A percentile compares a stretch with the other conserved stretches of the same genome.
These are phyloP conservation scores for Dorcus hopei DNA, from an alignment of 2,888 invertebrate genomes.

Conservation along the genomic window DNA sequence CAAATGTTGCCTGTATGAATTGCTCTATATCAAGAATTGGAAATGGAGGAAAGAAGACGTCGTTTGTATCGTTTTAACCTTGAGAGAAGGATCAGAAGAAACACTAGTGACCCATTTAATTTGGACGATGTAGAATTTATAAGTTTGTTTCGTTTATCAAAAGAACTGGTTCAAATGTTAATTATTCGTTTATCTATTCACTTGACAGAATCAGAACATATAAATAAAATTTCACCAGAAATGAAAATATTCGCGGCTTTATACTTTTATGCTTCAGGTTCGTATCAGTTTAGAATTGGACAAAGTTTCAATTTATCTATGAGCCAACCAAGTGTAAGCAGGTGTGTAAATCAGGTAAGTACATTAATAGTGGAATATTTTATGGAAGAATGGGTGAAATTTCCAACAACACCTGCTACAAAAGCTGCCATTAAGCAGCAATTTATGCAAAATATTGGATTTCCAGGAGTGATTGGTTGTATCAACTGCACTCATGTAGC, in stretches of 20 bases:
- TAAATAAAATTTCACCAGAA: not conserved
- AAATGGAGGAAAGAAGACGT: no score
- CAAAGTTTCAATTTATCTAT: not conserved
- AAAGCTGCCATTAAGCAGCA: no score
- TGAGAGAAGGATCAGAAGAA: not conserved
- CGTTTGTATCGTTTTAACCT: not conserved
- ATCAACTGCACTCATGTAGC: not conserved
- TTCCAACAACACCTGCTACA: not conserved
- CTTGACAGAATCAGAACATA: not conserved
- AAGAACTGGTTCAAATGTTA: not conserved
- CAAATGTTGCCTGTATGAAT: no score
- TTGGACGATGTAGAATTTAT: not conserved
- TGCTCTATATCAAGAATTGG: no score
- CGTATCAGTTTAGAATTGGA: not conserved
- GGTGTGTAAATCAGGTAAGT: not conserved
- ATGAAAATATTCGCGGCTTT: not conserved
- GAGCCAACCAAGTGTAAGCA: not conserved
- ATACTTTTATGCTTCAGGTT: not conserved
- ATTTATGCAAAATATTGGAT: no score
- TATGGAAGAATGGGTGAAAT: not conserved
- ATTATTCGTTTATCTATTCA: not conserved
- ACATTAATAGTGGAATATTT: not conserved
- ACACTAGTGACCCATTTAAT: not conserved
- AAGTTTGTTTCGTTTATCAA: not conserved
- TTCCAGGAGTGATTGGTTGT: not conserved